Percentiles rank a stretch among this genome's conserved stretches.
Conservation (phyloP, 2,888 invertebrate genomes). For the Drosophila atripex region DNA sequence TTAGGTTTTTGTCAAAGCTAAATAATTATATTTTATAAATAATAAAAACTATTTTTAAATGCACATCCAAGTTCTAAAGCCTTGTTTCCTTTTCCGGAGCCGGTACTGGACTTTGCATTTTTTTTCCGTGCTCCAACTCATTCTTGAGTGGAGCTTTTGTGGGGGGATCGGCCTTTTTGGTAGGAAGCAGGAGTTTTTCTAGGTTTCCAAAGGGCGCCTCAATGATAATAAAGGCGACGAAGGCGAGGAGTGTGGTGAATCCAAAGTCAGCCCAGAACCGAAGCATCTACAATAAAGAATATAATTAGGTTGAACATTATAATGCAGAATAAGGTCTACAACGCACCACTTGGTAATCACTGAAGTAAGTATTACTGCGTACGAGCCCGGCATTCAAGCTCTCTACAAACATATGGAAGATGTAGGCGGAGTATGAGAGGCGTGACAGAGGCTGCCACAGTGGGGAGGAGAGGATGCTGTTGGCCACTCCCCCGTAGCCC, state of each 20-base stretch:
- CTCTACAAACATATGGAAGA: constrained; percentile 75
- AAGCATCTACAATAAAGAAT: constrained; percentile 49
- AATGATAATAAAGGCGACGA: constrained; percentile 27
- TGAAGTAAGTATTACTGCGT: constrained; percentile 70
- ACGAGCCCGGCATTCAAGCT: constrained; percentile 56
- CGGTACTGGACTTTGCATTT: not conserved
- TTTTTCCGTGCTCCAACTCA: not conserved
- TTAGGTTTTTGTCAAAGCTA: too few relatives aligned
- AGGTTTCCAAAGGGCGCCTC: constrained; percentile 41
- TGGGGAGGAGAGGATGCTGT: constrained; percentile 73
- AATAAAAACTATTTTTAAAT: not conserved
- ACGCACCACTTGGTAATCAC: constrained; percentile 73
- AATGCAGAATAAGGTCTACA: not conserved
- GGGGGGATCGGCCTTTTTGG: constrained; percentile 15
- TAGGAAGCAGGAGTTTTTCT: constrained; percentile 46
- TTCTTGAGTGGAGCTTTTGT: not conserved
- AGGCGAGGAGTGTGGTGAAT: constrained; percentile 58
- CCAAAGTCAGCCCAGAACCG: constrained; percentile 80
- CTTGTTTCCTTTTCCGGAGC: not conserved
- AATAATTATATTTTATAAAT: not conserved
- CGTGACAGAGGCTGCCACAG: constrained; percentile 79
- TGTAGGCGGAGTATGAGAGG: constrained; percentile 78
- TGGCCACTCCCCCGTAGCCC: constrained; percentile 74
- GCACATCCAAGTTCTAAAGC: not conserved
- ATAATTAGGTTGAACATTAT: not conserved